Evolutionary conservation across 2,888 invertebrate species (phyloP).

Genomic region (Eupithecia tripunctaria): DNA sequence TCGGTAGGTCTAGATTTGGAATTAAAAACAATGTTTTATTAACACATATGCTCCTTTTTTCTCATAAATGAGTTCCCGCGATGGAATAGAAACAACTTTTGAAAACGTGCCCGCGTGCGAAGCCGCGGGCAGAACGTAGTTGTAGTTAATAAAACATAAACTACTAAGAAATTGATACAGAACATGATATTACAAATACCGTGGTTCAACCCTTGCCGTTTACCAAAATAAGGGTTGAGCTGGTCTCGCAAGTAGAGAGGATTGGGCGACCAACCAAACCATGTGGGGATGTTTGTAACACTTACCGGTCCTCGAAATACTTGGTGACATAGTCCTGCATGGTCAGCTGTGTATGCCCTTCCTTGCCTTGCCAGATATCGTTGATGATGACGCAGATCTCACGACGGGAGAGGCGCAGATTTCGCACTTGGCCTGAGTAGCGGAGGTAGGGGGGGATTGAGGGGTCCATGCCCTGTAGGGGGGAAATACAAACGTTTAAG

Average conservation of each 20-base stretch:
- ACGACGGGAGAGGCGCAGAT: slow-evolving; percentile 78
- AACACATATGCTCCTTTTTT: no score
- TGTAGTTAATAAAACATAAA: no score
- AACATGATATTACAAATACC: no score
- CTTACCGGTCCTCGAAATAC: slow-evolving; percentile 78
- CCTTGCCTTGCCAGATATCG: slow-evolving; percentile 78
- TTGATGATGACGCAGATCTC: slow-evolving; percentile 77
- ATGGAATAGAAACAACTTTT: no score
- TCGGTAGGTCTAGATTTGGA: no score
- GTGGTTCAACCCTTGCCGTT: no score
- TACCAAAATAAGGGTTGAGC: not conserved
- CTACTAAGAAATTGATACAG: no score
- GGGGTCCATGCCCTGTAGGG: slow-evolving; percentile 69
- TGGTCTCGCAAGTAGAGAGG: not conserved
- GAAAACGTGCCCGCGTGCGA: no score
- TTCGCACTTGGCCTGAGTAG: slow-evolving; percentile 75
- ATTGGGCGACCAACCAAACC: not conserved
- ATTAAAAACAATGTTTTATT: no score
- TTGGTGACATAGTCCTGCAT: slow-evolving; percentile 78
- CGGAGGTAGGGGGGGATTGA: slow-evolving; percentile 74
- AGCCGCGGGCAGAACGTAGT: no score
- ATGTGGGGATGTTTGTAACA: not conserved
- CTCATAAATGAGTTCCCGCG: no score
- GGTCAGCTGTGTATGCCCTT: slow-evolving; percentile 50
- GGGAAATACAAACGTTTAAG: no score